Evolutionary conservation across 2,888 invertebrate species (phyloP).

Genomic region (Scaeva pyrastri): DNA sequence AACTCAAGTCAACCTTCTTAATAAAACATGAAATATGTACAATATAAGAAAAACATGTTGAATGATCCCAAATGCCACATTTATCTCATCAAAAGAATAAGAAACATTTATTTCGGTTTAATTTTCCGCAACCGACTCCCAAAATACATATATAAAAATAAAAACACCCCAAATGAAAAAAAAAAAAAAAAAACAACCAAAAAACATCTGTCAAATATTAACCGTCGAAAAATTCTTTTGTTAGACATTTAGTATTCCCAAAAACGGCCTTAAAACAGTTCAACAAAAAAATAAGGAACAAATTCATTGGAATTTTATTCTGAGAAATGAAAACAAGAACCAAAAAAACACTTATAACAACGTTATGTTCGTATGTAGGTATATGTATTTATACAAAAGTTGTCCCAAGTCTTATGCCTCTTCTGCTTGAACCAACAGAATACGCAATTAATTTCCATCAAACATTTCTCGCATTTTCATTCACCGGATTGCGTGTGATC

Average conservation of each 20-base stretch:
- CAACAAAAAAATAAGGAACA: background rate
- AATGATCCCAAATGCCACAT: conserved; percentile 42
- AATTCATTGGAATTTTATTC: conserved; percentile 60
- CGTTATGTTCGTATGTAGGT: background rate
- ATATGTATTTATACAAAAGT: background rate
- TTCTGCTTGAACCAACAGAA: conserved; percentile 8
- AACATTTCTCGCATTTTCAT: conserved; percentile 70
- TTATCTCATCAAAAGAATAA: conserved; percentile 38
- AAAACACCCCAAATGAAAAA: too few relatives aligned
- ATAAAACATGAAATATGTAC: conserved; percentile 50
- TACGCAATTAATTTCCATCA: conserved; percentile 73
- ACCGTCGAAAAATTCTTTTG: conserved; percentile 42
- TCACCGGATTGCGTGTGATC: conserved; percentile 57
- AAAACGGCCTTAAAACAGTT: background rate
- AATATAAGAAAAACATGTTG: conserved; percentile 52
- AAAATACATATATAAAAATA: background rate
- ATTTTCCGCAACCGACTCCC: conserved; percentile 1
- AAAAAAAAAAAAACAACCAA: conserved; percentile 15
- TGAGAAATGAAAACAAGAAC: conserved; percentile 53
- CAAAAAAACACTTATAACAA: background rate
- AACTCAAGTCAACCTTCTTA: conserved; percentile 11
- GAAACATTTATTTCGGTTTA: conserved; percentile 20
- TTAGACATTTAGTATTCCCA: background rate
- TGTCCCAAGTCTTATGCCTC: conserved; percentile 11
- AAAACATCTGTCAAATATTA: conserved; percentile 46